Conservation (phyloP, 2,888 invertebrate species). For the Philonicus albiceps region DNA sequence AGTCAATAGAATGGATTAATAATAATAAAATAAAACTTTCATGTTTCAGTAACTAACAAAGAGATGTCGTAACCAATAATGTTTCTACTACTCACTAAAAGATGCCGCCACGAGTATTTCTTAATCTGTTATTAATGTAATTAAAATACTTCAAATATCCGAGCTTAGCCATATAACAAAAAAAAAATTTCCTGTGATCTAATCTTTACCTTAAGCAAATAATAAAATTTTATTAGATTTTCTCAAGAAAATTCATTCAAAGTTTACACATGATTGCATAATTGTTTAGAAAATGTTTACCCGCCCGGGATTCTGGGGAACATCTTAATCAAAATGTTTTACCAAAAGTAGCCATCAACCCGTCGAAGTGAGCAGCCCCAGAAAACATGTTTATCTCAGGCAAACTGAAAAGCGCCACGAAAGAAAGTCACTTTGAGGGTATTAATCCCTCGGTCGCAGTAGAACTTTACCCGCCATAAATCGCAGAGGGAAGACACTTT, state of each 20-base stretch:
- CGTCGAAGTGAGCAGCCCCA: not conserved
- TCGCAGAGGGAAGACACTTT: not conserved
- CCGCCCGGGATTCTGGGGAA: not conserved
- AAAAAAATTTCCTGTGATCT: not conserved
- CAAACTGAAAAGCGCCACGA: not conserved
- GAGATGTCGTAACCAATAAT: too few relatives aligned
- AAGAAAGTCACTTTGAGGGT: not conserved
- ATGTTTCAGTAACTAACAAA: too few relatives aligned
- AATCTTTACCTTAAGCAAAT: not conserved
- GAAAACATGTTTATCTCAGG: not conserved
- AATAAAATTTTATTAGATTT: not conserved
- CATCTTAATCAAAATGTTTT: not conserved
- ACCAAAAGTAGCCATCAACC: not conserved
- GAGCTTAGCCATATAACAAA: not conserved
- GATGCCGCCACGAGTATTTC: too few relatives aligned
- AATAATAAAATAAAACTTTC: too few relatives aligned
- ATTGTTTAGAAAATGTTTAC: not conserved
- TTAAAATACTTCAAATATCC: too few relatives aligned
- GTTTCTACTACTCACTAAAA: too few relatives aligned
- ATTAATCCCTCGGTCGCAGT: not conserved
- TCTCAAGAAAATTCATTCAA: not conserved
- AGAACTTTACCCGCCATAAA: not conserved
- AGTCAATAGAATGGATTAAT: too few relatives aligned
- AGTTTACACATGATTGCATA: not conserved
- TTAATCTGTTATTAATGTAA: too few relatives aligned